Base-by-base conservation (phyloP, 2,113 vertebrate species). In the Tragulus kanchil region DNA sequence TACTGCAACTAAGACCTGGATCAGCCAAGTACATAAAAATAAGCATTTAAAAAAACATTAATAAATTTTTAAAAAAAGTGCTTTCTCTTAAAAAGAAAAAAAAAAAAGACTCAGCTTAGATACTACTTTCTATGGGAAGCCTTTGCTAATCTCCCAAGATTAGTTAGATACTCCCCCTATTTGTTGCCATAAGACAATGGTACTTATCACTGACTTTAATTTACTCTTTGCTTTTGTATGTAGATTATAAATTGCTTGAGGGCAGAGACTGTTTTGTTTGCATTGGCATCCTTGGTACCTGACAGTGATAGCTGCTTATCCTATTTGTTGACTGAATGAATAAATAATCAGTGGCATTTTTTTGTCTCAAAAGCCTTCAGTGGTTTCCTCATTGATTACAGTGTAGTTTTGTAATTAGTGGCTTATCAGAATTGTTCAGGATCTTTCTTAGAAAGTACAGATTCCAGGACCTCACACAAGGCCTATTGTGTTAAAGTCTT, bases 241-340 rank as follows among this genome's bases (percentile, higher is more conserved):
- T 61, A 94, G 45, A 42, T 67, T 58, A 93, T 25, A 85, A 62
- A 88, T 85, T 93, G 3, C 10, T 89, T 89, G 50, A 89, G 4
- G 42, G 52, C 59, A 93, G 50, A 17, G 67, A 64, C 42, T 25
- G 6, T 91, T 96, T 96, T 97, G 28, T 90, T 58, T 96, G 77
- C n/a, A 42, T 83, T 58, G 67, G 4, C 21, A 89, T 83, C 45
- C 26, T 42, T 89, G 48, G 19, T 64, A 31, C 58, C 82, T 92
- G 48, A 84, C 48, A 79, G 65, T 81, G 54, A 54, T 82, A 96
- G 61, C 61, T 92, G 61, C 11, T 79, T 89, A 85, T 79, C n/a
- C 45, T 82, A 67, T 85, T 90, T 85, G 71, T 93, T 90, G 54
- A 84, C 65, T 79, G 28, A 73, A 28, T 92, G 67, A 89, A 48